phyloP scores from a whole-genome alignment of 2,797 vertebrate genomes.

The Danio jaintianensis region DNA sequence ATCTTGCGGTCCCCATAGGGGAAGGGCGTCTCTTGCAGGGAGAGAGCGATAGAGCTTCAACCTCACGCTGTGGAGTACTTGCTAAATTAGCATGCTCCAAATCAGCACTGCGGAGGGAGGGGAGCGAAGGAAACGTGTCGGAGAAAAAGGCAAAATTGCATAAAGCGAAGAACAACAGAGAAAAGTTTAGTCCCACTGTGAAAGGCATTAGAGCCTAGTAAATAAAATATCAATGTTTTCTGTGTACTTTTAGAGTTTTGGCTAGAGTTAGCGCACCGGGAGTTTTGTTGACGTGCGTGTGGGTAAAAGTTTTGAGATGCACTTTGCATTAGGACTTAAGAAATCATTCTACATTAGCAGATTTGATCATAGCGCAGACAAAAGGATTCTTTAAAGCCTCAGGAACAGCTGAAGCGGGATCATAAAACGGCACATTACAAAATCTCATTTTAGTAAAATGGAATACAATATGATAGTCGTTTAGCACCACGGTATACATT shows the following conservation, averaged over 20 bases:
- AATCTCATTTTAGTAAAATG: no score
- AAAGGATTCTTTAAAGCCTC: slow-evolving; percentile 6
- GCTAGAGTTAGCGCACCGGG: background rate
- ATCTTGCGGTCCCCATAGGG: slow-evolving; percentile 89
- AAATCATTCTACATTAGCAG: background rate
- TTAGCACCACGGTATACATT: no score
- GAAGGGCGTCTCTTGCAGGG: slow-evolving; percentile 80
- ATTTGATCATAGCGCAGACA: background rate
- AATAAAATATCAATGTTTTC: slow-evolving; percentile 49
- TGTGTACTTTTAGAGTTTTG: slow-evolving; percentile 16
- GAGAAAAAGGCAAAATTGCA: slow-evolving; percentile 41
- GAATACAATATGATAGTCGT: no score
- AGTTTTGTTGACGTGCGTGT: background rate
- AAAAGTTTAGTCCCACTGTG: slow-evolving; percentile 59
- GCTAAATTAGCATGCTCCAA: slow-evolving; percentile 83
- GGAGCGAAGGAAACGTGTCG: slow-evolving; percentile 27
- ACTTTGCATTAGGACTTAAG: background rate
- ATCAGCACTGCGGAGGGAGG: slow-evolving; percentile 74
- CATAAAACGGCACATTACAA: no score
- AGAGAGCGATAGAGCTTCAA: slow-evolving; percentile 79
- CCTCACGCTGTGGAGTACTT: slow-evolving; percentile 79
- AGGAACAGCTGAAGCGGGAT: background rate
- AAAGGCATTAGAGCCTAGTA: slow-evolving; percentile 56
- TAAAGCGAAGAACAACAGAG: slow-evolving; percentile 43
- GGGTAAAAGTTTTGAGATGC: slow-evolving; percentile 22